These are phyloP conservation scores for Lordiphosa collinella DNA, from an alignment of 1,140 invertebrate genomes.

Conservation along the genomic window DNA sequence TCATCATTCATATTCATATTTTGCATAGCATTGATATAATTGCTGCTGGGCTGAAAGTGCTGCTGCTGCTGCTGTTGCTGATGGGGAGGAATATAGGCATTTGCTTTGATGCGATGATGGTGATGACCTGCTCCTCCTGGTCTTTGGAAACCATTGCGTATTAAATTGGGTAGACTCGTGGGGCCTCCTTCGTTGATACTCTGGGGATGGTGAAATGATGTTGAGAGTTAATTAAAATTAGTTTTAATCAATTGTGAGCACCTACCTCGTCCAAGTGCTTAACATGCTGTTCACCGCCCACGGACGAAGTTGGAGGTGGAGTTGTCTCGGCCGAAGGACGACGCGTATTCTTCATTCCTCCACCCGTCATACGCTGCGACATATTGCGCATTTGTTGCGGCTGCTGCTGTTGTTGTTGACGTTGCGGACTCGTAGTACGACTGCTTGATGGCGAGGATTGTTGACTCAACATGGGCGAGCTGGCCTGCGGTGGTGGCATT, in stretches of 20 bases:
- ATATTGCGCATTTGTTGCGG: conserved; percentile 65
- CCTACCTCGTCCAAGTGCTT: conserved; percentile 64
- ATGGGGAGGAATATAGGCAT: conserved; percentile 52
- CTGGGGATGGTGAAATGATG: conserved; percentile 20
- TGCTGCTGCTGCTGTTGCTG: conserved; percentile 58
- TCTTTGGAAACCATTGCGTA: conserved; percentile 70
- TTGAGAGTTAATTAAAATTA: neutral
- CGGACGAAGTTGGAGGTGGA: conserved; percentile 72
- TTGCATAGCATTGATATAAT: conserved; percentile 66
- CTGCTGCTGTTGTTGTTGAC: conserved; percentile 50
- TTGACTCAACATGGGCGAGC: conserved; percentile 83
- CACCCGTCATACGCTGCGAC: conserved; percentile 55
- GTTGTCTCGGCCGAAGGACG: conserved; percentile 80
- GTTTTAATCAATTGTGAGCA: neutral
- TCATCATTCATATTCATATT: conserved; percentile 66
- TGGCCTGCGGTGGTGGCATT: conserved; percentile 80
- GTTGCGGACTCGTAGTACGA: conserved; percentile 82
- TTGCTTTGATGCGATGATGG: conserved; percentile 63
- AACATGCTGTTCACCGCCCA: conserved; percentile 51
- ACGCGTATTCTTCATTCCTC: conserved; percentile 59
- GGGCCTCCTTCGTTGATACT: conserved; percentile 50
- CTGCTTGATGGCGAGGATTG: conserved; percentile 82
- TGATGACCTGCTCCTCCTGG: conserved; percentile 25
- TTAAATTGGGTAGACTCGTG: conserved; percentile 63
- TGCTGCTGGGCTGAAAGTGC: conserved; percentile 51